phyloP scores from a whole-genome alignment of 1,140 invertebrate genomes.

The Drosophila mayri region DNA sequence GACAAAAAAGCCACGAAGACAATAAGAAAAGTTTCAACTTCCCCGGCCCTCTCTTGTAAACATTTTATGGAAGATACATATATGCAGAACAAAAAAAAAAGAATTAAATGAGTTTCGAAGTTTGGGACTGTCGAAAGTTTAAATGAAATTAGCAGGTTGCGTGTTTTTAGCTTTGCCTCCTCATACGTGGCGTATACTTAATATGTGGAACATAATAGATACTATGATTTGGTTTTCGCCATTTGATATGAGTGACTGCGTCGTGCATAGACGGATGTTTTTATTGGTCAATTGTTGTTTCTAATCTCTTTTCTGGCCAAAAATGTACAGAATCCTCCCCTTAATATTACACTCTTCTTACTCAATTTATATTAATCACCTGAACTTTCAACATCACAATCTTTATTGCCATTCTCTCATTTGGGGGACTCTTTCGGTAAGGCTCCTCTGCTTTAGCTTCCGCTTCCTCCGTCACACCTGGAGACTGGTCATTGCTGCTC shows the following conservation, averaged over 20 bases:
- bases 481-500: conserved; percentile 9
- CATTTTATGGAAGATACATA: conserved; percentile 31
- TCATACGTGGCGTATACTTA: conserved; percentile 20
- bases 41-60: conserved; percentile 29
- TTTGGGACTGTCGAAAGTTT: conserved; percentile 19
- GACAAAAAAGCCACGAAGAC: conserved; percentile 15
- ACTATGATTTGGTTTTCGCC: not conserved
- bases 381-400: conserved; percentile 75
- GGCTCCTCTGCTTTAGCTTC: not conserved
- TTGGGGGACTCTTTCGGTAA: not conserved
- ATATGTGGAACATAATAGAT: not conserved
- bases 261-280: no score
- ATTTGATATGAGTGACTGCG: not conserved
- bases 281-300: not conserved
- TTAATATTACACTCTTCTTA: not conserved
- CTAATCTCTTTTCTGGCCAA: not conserved
- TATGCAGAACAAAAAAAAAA: not conserved
- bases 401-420: conserved; percentile 61
- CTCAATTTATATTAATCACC: conserved; percentile 43
- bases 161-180: conserved; percentile 6
- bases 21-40: conserved; percentile 39
- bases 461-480: not conserved
- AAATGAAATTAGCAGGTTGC: conserved; percentile 35
- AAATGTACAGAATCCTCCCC: not conserved
- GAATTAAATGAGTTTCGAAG: conserved; percentile 55